These are phyloP conservation scores for Rhyacophila evoluta DNA, from an alignment of 2,888 invertebrate species.

Conservation along the genomic window DNA sequence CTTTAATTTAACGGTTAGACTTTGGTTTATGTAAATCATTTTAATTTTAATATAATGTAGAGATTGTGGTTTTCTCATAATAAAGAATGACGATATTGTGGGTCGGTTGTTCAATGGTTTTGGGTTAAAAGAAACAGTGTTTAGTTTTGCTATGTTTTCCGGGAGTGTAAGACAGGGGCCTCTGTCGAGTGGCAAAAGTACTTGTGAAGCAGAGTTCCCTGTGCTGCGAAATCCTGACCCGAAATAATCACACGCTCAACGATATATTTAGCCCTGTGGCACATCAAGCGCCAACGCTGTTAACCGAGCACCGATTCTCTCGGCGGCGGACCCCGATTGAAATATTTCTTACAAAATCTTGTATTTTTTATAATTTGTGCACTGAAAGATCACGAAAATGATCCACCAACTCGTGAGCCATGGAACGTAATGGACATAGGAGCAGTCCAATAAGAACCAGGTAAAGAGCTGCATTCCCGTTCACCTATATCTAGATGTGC, in stretches of 20 bases:
- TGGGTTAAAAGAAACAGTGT: too few species aligned
- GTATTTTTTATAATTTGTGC: constrained; percentile 36
- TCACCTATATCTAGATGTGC: constrained; percentile 45
- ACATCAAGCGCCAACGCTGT: constrained; percentile 63
- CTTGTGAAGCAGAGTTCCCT: constrained; percentile 15
- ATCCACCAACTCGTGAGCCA: constrained; percentile 49
- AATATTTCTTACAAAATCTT: constrained; percentile 42
- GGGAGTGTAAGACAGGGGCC: background rate
- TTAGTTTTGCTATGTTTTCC: too few species aligned
- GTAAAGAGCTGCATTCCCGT: constrained; percentile 53
- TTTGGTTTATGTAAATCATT: too few species aligned
- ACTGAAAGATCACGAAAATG: constrained; percentile 48
- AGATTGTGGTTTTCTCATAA: too few species aligned
- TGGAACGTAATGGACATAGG: constrained; percentile 52
- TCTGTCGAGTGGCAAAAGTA: background rate
- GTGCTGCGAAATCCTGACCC: constrained; percentile 67
- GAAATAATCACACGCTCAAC: constrained; percentile 70
- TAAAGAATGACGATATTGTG: too few species aligned
- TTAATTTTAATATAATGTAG: too few species aligned
- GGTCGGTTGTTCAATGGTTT: too few species aligned
- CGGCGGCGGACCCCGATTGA: constrained; percentile 42
- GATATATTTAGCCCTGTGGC: constrained; percentile 70
- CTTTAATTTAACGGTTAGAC: too few species aligned
- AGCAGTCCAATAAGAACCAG: constrained; percentile 51
- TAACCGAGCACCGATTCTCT: constrained; percentile 53